Percentiles rank a stretch among this genome's conserved stretches.
phyloP scores from a whole-genome alignment of 1,140 invertebrate species.

The Heterodera carotae region DNA sequence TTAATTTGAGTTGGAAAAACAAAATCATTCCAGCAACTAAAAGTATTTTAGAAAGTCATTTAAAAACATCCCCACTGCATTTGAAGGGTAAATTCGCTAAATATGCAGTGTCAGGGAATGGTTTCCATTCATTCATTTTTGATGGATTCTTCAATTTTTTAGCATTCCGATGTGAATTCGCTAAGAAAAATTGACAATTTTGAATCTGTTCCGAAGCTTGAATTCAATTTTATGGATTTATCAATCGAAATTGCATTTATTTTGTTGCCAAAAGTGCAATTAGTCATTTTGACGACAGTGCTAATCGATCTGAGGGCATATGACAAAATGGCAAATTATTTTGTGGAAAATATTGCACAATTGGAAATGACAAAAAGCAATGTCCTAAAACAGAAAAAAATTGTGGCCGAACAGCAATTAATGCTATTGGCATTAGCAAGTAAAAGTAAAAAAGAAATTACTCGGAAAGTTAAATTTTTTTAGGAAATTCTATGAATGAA shows the following conservation, averaged over 20 bases:
- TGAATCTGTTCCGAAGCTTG: background rate
- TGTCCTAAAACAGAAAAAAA: too few relatives aligned
- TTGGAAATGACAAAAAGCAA: too few relatives aligned
- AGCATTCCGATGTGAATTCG: background rate
- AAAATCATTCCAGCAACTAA: too few relatives aligned
- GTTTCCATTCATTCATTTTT: background rate
- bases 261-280: background rate
- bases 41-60: too few relatives aligned
- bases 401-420: too few relatives aligned
- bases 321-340: background rate
- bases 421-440: background rate
- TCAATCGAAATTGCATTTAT: background rate
- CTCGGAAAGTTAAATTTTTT: background rate
- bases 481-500: background rate
- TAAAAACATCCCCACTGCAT: too few relatives aligned
- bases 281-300: background rate
- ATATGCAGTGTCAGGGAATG: background rate
- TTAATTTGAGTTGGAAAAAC: background rate
- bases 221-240: background rate
- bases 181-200: background rate
- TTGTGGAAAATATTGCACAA: background rate
- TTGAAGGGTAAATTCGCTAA: background rate
- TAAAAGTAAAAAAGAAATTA: background rate
- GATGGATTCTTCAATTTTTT: background rate
- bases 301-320: background rate